phyloP scores from a whole-genome alignment of 2,113 vertebrate genomes.

The Ursus arctos region DNA sequence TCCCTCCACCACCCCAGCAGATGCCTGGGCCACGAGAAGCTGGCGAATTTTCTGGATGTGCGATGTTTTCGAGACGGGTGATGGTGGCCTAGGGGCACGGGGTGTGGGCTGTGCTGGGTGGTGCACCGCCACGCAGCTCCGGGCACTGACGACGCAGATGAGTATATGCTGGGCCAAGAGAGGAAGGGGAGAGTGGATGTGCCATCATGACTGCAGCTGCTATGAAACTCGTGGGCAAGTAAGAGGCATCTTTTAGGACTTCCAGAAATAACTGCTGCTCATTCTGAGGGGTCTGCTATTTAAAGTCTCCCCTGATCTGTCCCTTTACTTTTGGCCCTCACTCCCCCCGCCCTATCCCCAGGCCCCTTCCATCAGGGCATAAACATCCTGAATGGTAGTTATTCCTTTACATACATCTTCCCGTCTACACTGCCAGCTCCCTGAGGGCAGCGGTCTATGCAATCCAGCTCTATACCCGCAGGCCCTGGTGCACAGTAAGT shows the following conservation, averaged over 20 bases:
- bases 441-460: neutral
- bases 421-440: neutral
- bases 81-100: no score
- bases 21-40: neutral
- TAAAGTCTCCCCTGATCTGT: neutral
- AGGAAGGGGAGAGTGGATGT: neutral
- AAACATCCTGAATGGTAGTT: neutral
- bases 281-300: neutral
- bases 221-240: neutral
- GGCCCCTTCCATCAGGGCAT: neutral
- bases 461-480: neutral
- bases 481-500: neutral
- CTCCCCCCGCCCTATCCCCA: neutral
- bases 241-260: neutral
- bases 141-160: neutral
- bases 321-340: neutral
- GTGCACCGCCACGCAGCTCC: neutral
- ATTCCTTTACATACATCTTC: neutral
- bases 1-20: no score
- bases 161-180: neutral
- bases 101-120: neutral
- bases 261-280: neutral
- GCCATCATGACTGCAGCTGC: neutral
- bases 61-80: neutral
- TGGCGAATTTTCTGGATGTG: neutral